A percentile compares a stretch with the other conserved stretches of the same genome.
phyloP scores from a whole-genome alignment of 2,113 vertebrate species.

The Zootoca vivipara region DNA sequence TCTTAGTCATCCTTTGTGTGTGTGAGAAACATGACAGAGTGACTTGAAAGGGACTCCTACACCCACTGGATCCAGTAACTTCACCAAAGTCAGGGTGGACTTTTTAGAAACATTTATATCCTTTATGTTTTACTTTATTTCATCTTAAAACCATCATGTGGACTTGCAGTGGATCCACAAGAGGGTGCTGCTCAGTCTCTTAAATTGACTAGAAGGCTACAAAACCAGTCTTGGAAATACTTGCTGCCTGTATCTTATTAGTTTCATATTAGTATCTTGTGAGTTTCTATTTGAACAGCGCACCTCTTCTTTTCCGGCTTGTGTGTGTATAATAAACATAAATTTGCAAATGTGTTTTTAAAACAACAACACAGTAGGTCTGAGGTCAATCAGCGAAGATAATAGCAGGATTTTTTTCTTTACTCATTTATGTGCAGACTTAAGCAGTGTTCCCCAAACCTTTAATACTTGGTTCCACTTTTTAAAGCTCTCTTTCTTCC shows the following conservation, averaged over 20 bases:
- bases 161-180: background rate
- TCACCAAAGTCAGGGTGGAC: background rate
- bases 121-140: background rate
- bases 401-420: background rate
- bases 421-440: too few relatives aligned
- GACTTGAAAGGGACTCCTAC: slow-evolving; percentile 3
- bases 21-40: background rate
- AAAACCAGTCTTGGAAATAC: background rate
- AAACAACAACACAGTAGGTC: background rate
- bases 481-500: background rate
- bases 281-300: background rate
- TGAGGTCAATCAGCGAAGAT: background rate
- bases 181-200: background rate
- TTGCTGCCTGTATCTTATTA: background rate
- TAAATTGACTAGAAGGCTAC: background rate
- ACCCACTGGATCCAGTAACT: background rate
- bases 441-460: background rate
- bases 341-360: background rate
- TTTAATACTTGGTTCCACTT: background rate
- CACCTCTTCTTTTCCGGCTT: background rate
- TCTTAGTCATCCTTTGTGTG: background rate
- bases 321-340: background rate
- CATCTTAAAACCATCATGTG: background rate
- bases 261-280: too few relatives aligned
- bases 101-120: background rate